These are phyloP conservation scores for Mus minutoides DNA, from an alignment of 2,797 vertebrate genomes.

Conservation along the genomic window DNA sequence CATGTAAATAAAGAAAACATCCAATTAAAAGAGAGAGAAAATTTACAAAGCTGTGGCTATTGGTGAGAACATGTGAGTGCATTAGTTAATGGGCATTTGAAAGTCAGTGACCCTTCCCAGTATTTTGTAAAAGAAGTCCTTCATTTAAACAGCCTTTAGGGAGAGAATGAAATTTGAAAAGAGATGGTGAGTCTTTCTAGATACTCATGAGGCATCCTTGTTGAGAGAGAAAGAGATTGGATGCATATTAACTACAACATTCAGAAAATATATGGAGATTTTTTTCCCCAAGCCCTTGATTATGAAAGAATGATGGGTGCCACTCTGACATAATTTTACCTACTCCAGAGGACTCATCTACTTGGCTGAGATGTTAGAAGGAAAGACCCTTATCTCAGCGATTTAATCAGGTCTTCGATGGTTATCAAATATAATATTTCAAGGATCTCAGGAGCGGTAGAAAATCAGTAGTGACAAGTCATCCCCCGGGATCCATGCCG, in stretches of 20 bases:
- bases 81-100: conserved; percentile 63
- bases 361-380: conserved; percentile 57
- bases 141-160: conserved; percentile 66
- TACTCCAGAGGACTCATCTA: conserved; percentile 56
- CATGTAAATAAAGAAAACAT: no score
- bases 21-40: neutral
- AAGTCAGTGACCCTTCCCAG: conserved; percentile 46
- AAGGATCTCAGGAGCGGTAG: conserved; percentile 41
- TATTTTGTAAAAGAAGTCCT: conserved; percentile 64
- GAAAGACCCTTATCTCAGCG: conserved; percentile 63
- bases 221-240: neutral
- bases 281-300: neutral
- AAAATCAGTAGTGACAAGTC: conserved; percentile 52
- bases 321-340: conserved; percentile 9
- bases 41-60: conserved; percentile 39
- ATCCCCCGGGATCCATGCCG: neutral
- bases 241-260: conserved; percentile 63
- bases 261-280: conserved; percentile 63
- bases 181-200: conserved; percentile 42
- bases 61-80: conserved; percentile 67
- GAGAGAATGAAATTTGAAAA: conserved; percentile 35
- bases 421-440: conserved; percentile 79
- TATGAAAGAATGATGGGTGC: conserved; percentile 25
- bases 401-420: conserved; percentile 74
- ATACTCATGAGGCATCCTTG: conserved; percentile 47